Evolutionary conservation across 2,113 vertebrate species (phyloP), one percentile per base, ranked within the genome.

Genomic region (Cyphomyrus plagiostoma): DNA sequence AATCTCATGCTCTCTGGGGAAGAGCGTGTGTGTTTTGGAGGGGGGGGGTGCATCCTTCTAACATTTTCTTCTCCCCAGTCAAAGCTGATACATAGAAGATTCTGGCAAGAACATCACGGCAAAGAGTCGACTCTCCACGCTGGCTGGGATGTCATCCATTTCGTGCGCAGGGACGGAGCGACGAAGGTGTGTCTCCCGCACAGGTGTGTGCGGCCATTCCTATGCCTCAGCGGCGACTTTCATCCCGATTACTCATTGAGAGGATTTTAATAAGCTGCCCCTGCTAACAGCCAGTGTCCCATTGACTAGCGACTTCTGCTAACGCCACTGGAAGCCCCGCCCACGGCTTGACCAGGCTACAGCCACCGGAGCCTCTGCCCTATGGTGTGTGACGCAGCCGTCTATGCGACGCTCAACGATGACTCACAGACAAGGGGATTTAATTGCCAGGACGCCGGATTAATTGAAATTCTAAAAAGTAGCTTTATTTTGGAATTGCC

Each of bases 11-110:
- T 66, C 88, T 89, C 83, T 56, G 62, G 39, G 90, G 74, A 80
- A 7, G 74, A 39, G 74, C 42, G 74, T 80, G 74, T 80, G 74
- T 80, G 17, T 80, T 26, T 42, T 35, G 26, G 66, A 13, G 35
- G 74, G 30, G 70, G 4, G 30, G 30, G 48, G 35, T 23, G 23
- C n/a, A 0, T 42, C 58, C 83, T 5, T 89, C 30, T 88, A 70
- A 89, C 84, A 89, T 89, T 90, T 89, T 88, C 53, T 86, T 90
- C 89, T 85, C 87, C 85, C 35, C 87, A 83, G 86, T 89, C 89
- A 88, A 90, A 90, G 52, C 7, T 45, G 88, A 87, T 42, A 23
- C 30, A 89, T 42, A 56, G 87, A 46, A 53, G 11, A 66, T 80
- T 23, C 86, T 26, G 49, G 35, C 26, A 87, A 7, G 17, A 35